These are phyloP conservation scores for Glandiceps talaboti DNA, from an alignment of 53 echinoderm and acorn worm genomes.

Conservation along the genomic window DNA sequence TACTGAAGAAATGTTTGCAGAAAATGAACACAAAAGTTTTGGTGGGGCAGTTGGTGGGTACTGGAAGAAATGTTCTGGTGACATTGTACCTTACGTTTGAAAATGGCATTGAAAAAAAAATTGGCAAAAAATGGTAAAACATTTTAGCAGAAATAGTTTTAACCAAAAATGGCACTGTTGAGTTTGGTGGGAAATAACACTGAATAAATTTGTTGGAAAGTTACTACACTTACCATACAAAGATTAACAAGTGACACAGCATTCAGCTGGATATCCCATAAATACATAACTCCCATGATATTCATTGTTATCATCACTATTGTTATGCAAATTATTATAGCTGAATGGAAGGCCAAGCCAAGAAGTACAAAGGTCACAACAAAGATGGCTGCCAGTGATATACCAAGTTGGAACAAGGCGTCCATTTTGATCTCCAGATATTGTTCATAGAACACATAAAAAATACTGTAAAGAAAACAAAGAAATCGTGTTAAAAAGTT, in stretches of 20 bases:
- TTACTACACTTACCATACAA: constrained; percentile 58
- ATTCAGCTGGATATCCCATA: constrained; percentile 76
- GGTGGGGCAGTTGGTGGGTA: too few species aligned
- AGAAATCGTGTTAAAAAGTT: too few species aligned
- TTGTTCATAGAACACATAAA: constrained; percentile 97
- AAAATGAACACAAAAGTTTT: too few species aligned
- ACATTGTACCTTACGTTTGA: too few species aligned
- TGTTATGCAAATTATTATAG: constrained; percentile 68
- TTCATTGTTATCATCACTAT: constrained; percentile 87
- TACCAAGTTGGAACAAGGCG: constrained; percentile 48
- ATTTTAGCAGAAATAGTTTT: too few species aligned
- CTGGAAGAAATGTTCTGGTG: too few species aligned
- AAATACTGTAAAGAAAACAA: constrained; percentile 37
- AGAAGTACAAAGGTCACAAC: constrained; percentile 69
- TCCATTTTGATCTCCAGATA: constrained; percentile 65
- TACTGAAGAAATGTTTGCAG: too few species aligned
- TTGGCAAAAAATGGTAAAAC: too few species aligned
- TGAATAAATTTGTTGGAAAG: too few species aligned
- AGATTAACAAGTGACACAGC: constrained; percentile 92
- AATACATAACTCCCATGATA: constrained; percentile 73
- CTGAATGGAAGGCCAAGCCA: constrained; percentile 66
- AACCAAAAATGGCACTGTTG: too few species aligned
- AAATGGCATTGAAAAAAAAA: too few species aligned
- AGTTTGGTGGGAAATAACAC: too few species aligned
- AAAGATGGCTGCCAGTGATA: constrained; percentile 70